These are phyloP conservation scores for Hydropotes inermis DNA, from an alignment of 2,113 vertebrate species.

Conservation along the genomic window DNA sequence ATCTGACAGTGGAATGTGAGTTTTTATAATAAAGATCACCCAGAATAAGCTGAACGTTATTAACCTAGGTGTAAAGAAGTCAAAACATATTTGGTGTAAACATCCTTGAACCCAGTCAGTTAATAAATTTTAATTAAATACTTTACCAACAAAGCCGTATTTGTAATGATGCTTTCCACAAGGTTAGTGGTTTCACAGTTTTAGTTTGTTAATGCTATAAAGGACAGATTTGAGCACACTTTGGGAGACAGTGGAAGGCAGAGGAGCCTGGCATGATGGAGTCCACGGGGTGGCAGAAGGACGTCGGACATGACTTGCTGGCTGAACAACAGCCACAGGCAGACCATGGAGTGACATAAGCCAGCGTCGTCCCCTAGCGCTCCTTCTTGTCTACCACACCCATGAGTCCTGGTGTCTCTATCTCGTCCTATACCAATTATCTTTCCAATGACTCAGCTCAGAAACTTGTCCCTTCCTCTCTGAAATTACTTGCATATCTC, in stretches of 20 bases:
- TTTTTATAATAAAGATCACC: neutral
- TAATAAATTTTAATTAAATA: neutral
- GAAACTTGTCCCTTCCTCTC: neutral
- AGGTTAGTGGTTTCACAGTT: neutral
- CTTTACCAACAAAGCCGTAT: neutral
- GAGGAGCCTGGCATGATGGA: neutral
- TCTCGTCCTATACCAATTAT: neutral
- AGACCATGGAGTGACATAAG: neutral
- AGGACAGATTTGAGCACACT: neutral
- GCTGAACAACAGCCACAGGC: neutral
- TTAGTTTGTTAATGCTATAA: neutral
- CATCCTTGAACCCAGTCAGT: neutral
- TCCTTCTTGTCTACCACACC: too few relatives aligned
- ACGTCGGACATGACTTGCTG: neutral
- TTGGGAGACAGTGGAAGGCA: neutral
- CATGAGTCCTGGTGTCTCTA: rapidly evolving
- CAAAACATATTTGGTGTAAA: neutral
- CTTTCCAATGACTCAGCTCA: neutral
- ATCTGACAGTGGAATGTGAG: neutral
- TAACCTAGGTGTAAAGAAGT: neutral
- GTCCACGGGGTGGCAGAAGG: neutral
- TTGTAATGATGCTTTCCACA: neutral
- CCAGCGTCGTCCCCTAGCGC: too few relatives aligned
- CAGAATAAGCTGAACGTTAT: neutral
- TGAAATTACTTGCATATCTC: neutral